Conservation (phyloP, 2,888 invertebrate genomes). For the Cheilosia vulpina region DNA sequence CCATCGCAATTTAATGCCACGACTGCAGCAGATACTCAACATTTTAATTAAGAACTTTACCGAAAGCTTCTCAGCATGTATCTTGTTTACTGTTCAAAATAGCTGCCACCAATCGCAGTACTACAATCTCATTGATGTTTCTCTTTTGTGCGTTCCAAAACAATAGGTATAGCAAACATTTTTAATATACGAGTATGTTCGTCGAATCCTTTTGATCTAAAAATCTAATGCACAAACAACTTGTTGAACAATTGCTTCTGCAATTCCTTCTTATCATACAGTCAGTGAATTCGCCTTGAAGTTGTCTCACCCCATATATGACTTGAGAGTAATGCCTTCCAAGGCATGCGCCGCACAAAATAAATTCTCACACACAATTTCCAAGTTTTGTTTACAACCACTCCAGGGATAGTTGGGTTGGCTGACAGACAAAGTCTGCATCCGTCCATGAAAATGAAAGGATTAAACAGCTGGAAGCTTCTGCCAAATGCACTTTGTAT, state of each 20-base stretch:
- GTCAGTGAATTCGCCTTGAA: conserved; percentile 52
- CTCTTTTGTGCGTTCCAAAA: conserved; percentile 29
- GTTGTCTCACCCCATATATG: not conserved
- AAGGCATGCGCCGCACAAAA: conserved; percentile 48
- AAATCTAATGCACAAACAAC: conserved; percentile 68
- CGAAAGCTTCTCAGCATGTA: not conserved
- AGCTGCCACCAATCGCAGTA: conserved; percentile 28
- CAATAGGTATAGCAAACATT: conserved; percentile 19
- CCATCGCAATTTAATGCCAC: conserved; percentile 16
- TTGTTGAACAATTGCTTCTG: conserved; percentile 69
- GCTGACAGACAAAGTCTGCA: conserved; percentile 47
- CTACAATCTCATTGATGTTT: not conserved
- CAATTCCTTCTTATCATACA: not conserved
- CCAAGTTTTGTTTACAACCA: conserved; percentile 60
- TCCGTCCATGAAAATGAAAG: conserved; percentile 52
- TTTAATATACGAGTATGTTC: conserved; percentile 27
- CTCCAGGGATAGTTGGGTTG: conserved; percentile 60
- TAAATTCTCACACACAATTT: conserved; percentile 13
- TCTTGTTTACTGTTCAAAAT: conserved; percentile 16
- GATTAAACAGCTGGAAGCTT: conserved; percentile 72
- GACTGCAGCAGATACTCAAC: conserved; percentile 22
- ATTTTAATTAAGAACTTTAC: conserved; percentile 57
- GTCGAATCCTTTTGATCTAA: conserved; percentile 61
- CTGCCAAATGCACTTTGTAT: conserved; percentile 45
- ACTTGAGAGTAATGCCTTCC: conserved; percentile 52